A percentile compares a stretch with the other conserved stretches of the same genome.
Conservation (phyloP, 2,113 vertebrate genomes). For the Chrysochloris asiatica region DNA sequence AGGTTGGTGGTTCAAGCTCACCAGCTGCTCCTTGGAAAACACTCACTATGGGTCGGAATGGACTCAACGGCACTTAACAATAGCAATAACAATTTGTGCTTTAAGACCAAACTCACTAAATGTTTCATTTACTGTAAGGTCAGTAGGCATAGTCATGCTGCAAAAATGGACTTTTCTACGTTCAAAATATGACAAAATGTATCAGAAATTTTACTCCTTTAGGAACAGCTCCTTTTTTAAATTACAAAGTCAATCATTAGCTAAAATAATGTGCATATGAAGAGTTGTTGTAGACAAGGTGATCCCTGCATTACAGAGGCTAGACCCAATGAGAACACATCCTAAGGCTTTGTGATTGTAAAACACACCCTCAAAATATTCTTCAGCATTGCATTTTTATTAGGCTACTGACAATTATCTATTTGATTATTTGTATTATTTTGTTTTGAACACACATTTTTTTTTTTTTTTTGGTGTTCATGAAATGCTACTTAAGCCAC, state of each 20-base stretch:
- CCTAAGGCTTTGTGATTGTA: background rate
- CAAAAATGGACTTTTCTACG: conserved; percentile 7
- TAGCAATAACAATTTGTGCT: no score
- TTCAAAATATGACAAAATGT: background rate
- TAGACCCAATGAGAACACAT: background rate
- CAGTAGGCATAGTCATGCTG: background rate
- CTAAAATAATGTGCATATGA: conserved; percentile 20
- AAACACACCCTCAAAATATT: conserved; percentile 15
- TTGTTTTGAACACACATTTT: background rate
- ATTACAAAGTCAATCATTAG: background rate
- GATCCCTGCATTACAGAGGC: background rate
- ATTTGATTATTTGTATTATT: conserved; percentile 37
- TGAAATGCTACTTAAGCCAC: conserved; percentile 51
- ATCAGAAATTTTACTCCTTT: background rate
- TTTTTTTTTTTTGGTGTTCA: conserved; percentile 2
- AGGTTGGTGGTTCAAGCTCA: no score
- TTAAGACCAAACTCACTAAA: no score
- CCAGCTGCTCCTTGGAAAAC: no score
- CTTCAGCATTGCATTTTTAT: conserved; percentile 49
- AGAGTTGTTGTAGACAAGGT: background rate
- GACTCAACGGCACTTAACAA: no score
- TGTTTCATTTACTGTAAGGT: background rate
- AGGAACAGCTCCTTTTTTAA: background rate
- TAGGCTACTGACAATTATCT: conserved; percentile 11
- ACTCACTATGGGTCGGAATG: no score